phyloP scores from a whole-genome alignment of 30 jellyfish, hydroid and myxozoan genomes.

The Haliclystus octoradiatus region DNA sequence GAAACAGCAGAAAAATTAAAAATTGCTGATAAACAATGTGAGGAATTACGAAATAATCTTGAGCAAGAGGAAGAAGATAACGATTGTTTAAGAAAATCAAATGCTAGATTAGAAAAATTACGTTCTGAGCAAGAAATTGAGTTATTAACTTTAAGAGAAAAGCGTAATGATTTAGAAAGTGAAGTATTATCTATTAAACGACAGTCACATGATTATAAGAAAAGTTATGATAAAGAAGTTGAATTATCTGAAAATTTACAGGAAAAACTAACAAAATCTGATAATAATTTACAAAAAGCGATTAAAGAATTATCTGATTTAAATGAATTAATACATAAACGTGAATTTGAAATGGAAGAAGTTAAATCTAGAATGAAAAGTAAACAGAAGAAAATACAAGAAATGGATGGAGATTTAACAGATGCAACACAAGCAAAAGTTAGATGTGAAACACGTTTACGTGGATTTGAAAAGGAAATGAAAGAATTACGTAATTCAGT shows the following conservation, averaged over 20 bases:
- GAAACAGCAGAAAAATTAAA: slow-evolving; percentile 20
- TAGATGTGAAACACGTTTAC: slow-evolving; percentile 12
- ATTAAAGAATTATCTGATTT: background rate
- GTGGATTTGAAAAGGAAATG: slow-evolving; percentile 45
- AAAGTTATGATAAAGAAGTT: slow-evolving; percentile 28
- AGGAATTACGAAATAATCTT: slow-evolving; percentile 28
- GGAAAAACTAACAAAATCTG: slow-evolving; percentile 69
- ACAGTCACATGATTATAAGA: slow-evolving; percentile 46
- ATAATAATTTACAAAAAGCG: slow-evolving; percentile 38
- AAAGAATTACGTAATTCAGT: slow-evolving; percentile 33
- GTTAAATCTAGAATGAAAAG: slow-evolving; percentile 29
- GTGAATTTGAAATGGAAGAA: slow-evolving; percentile 44
- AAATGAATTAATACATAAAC: background rate
- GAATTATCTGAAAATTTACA: slow-evolving; percentile 36
- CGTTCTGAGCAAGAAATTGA: slow-evolving; percentile 44
- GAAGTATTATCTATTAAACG: slow-evolving; percentile 38
- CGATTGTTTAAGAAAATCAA: slow-evolving; percentile 25
- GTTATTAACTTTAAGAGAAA: slow-evolving; percentile 28
- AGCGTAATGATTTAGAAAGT: slow-evolving; percentile 35
- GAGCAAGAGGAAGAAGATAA: slow-evolving; percentile 92
- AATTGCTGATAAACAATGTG: slow-evolving; percentile 26
- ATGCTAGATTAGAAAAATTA: slow-evolving; percentile 38
- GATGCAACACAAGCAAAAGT: slow-evolving; percentile 33
- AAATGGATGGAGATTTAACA: slow-evolving; percentile 28
- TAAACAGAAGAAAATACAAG: slow-evolving; percentile 43